Conservation (phyloP, 1,140 invertebrate genomes). For the Helicoverpa zea region DNA sequence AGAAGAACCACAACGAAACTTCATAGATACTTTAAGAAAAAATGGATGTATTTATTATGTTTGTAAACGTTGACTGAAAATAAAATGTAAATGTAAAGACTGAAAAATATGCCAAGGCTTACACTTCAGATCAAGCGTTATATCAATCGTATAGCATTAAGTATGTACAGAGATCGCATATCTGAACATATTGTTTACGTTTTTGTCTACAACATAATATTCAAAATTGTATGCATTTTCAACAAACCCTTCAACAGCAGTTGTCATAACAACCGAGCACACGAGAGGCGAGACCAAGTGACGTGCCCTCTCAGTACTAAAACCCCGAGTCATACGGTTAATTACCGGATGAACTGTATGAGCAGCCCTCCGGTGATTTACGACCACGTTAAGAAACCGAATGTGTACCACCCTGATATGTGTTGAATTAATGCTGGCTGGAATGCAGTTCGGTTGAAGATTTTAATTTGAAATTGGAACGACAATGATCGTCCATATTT, state of each 20-base stretch:
- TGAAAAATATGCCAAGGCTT: too few relatives aligned
- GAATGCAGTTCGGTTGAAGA: background rate
- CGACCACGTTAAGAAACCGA: conserved; percentile 38
- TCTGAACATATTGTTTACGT: too few relatives aligned
- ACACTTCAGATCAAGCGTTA: too few relatives aligned
- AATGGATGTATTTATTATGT: too few relatives aligned
- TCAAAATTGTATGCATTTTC: background rate
- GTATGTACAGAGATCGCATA: too few relatives aligned
- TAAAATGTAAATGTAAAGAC: too few relatives aligned
- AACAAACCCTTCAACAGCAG: background rate
- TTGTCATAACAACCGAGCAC: conserved; percentile 10
- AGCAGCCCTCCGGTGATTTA: conserved; percentile 47
- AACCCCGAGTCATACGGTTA: conserved; percentile 52
- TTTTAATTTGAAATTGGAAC: background rate
- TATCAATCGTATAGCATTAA: too few relatives aligned
- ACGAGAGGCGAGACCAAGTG: background rate
- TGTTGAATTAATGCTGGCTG: conserved; percentile 40
- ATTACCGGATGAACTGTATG: conserved; percentile 51
- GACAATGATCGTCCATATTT: background rate
- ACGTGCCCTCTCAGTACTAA: conserved; percentile 35
- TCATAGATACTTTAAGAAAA: too few relatives aligned
- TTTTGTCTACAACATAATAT: background rate
- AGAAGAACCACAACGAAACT: too few relatives aligned
- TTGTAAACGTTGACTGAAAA: too few relatives aligned
- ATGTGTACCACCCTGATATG: conserved; percentile 25